phyloP scores from a whole-genome alignment of 2,888 invertebrate genomes.

The Lutraria lutraria region DNA sequence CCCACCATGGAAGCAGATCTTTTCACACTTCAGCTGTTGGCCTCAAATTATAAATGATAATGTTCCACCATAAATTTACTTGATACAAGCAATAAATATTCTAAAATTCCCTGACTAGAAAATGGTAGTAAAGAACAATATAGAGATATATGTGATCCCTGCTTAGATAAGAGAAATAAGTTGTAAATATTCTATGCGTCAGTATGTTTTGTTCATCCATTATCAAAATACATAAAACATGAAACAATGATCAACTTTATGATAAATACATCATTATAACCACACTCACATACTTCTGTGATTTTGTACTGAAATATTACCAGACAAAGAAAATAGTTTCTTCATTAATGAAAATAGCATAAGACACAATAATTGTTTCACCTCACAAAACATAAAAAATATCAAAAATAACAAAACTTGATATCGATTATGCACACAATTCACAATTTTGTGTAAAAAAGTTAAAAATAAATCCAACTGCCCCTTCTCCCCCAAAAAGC shows the following conservation, averaged over 20 bases:
- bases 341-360: background rate
- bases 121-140: background rate
- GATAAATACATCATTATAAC: background rate
- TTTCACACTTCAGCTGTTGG: constrained; percentile 33
- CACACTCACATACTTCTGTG: background rate
- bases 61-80: background rate
- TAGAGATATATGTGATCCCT: background rate
- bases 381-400: no score
- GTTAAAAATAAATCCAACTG: no score
- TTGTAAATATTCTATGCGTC: constrained; percentile 10
- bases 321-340: background rate
- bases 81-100: background rate
- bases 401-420: no score
- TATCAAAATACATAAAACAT: constrained; percentile 13
- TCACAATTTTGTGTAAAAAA: no score
- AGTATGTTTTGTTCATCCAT: background rate
- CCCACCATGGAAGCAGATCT: constrained; percentile 13
- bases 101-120: background rate
- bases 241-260: background rate
- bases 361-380: no score
- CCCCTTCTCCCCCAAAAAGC: no score
- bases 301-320: background rate
- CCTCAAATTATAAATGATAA: constrained; percentile 10
- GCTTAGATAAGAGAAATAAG: background rate
- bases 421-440: no score